Evolutionary conservation across 2,113 vertebrate genomes (phyloP).

Genomic region (Takifugu flavidus): DNA sequence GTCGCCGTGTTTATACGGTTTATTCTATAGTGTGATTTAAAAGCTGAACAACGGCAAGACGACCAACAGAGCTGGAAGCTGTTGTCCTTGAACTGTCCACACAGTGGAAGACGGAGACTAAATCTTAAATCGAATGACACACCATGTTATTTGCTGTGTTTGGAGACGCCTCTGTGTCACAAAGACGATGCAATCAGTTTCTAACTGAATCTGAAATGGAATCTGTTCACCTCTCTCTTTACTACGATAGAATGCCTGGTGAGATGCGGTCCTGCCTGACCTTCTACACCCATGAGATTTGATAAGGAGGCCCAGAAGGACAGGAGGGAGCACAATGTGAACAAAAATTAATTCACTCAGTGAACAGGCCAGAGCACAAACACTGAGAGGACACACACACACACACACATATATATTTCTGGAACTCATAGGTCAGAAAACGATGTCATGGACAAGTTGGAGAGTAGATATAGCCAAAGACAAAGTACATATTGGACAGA

Average conservation of each 20-base stretch:
- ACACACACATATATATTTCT: background rate
- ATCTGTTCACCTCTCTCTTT: slow-evolving; percentile 38
- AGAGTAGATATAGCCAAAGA: slow-evolving; percentile 15
- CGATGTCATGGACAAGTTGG: slow-evolving; percentile 30
- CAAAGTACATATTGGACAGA: slow-evolving; percentile 15
- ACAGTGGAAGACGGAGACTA: slow-evolving; percentile 4
- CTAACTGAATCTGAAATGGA: slow-evolving; percentile 34
- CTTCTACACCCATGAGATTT: slow-evolving; percentile 44
- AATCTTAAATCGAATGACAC: slow-evolving; percentile 17
- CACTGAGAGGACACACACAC: slow-evolving; percentile 3
- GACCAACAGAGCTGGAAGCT: background rate
- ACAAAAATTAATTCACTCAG: slow-evolving; percentile 13
- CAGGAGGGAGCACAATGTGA: slow-evolving; percentile 29
- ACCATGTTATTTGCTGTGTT: slow-evolving; percentile 34
- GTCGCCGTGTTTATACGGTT: no score
- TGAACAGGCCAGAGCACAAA: slow-evolving; percentile 18
- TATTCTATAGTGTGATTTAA: no score
- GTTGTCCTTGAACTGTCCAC: background rate
- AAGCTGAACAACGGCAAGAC: no score
- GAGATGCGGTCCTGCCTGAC: slow-evolving; percentile 37
- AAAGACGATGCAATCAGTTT: slow-evolving; percentile 29
- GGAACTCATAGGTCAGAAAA: slow-evolving; percentile 10
- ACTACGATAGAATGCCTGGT: slow-evolving; percentile 9
- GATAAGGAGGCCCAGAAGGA: slow-evolving; percentile 49
- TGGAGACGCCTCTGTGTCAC: slow-evolving; percentile 27